These are phyloP conservation scores for Poicephalus meyeri DNA, from an alignment of 2,113 vertebrate genomes.

Conservation along the genomic window DNA sequence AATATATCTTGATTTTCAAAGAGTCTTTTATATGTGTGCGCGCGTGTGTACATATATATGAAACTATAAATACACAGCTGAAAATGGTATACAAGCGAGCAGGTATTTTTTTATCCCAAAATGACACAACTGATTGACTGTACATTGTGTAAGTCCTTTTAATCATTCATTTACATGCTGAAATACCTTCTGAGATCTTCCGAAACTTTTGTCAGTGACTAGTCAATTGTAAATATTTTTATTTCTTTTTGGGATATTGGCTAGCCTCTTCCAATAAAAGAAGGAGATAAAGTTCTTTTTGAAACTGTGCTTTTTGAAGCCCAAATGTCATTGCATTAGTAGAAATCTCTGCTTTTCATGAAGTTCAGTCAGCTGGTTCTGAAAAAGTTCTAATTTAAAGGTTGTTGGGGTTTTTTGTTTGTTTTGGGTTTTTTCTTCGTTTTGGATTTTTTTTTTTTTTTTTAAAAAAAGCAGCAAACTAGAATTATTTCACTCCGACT, in stretches of 20 bases:
- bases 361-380: constrained; percentile 68
- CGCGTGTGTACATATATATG: not conserved
- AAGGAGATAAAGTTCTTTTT: constrained; percentile 13
- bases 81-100: constrained; percentile 75
- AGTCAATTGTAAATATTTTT: constrained; percentile 53
- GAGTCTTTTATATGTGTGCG: constrained; percentile 7
- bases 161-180: constrained; percentile 39
- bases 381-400: constrained; percentile 54
- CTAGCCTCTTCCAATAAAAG: not conserved
- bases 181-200: constrained; percentile 40
- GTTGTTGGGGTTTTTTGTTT: not conserved
- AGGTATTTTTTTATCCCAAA: constrained; percentile 74
- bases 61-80: constrained; percentile 75
- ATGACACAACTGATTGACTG: constrained; percentile 50
- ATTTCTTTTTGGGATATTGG: not conserved
- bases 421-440: no score
- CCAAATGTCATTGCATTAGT: constrained; percentile 34
- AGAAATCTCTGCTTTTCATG: constrained; percentile 35
- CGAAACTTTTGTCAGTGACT: constrained; percentile 40
- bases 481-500: constrained; percentile 50
- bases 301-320: constrained; percentile 55
- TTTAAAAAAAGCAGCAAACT: not conserved
- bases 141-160: constrained; percentile 39
- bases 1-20: constrained; percentile 72
- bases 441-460: no score